Evolutionary conservation across 2,888 invertebrate species (phyloP), one percentile per base, ranked within the genome.

Genomic region (Opisthograptis luteolata): DNA sequence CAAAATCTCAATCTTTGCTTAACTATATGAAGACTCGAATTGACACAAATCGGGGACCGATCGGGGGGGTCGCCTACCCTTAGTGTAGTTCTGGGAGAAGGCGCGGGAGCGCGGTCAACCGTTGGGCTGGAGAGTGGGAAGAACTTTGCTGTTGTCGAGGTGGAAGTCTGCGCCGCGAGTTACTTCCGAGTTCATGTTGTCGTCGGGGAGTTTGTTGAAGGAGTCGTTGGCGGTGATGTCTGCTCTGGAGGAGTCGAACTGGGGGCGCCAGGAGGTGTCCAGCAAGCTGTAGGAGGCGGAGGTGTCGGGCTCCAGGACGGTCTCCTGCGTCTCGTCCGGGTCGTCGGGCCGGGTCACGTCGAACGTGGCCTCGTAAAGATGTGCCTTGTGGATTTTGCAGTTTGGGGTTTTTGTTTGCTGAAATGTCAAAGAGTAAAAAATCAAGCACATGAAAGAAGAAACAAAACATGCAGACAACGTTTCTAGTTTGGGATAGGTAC

Each of bases 101-200:
- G 24, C 35, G 47, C 25, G 35, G 40, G 35, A 20, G 15, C 27
- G 15, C 19, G 42, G 63, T 90, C 89, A 90, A 82, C 89, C 89
- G 74, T 90, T 90, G 10, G 89, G 89, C 58, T 88, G 87, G 0
- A 89, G 78, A 50, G 86, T 87, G 64, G 86, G 87, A 47, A 75
- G 82, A 64, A 81, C 71, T 78, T 81, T 81, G 81, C 86, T 84
- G 80, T 79, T 79, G 73, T 83, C 86, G 47, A 76, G 55, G 49
- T 71, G 66, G 58, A 81, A 74, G 22, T 68, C 72, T 15, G 69
- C 60, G 47, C 77, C 74, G 40, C 79, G 64, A 1, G 78, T 80
- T n/a, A 84, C 60, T 43, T 88, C 85, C 0, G 81, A 86, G 73
- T 90, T 90, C 89, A 90, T 90, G 64, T 90, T 90, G 55, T 87